Conservation (phyloP, 2,797 vertebrate genomes). For the Momotus momota region DNA sequence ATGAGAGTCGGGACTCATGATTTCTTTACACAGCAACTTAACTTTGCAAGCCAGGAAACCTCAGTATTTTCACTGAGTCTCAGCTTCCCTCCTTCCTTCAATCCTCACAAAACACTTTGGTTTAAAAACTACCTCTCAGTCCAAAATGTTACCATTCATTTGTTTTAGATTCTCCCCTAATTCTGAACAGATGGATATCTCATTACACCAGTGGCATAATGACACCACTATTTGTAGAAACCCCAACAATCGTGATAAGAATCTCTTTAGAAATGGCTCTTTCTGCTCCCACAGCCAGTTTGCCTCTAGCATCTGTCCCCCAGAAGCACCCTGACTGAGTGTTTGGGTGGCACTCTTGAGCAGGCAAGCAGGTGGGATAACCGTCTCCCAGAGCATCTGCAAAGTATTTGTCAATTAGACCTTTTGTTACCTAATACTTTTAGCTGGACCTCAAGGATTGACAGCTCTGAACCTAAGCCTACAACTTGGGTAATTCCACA, state of each 20-base stretch:
- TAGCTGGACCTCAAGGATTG: conserved; percentile 22
- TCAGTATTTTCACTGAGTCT: not conserved
- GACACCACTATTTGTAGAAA: not conserved
- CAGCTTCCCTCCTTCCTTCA: not conserved
- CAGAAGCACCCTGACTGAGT: not conserved
- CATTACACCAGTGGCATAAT: not conserved
- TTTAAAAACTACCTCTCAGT: not conserved
- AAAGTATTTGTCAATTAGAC: conserved; percentile 64
- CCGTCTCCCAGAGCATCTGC: conserved; percentile 43
- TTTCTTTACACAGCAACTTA: not conserved
- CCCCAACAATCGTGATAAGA: not conserved
- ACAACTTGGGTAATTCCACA: conserved; percentile 34
- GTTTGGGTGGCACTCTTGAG: conserved; percentile 43
- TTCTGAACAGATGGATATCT: not conserved
- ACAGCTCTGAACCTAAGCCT: conserved; percentile 43
- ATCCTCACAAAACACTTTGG: not conserved
- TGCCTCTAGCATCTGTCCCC: not conserved
- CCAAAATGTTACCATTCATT: not conserved
- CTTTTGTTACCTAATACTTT: conserved; percentile 56
- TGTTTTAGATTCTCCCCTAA: not conserved
- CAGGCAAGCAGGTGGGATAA: conserved; percentile 33
- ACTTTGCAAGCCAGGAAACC: conserved; percentile 9
- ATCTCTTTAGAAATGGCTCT: not conserved
- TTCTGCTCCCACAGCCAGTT: not conserved
- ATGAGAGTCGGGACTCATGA: not conserved